phyloP scores from a whole-genome alignment of 2,797 vertebrate genomes.

The Sciaenops ocellatus region DNA sequence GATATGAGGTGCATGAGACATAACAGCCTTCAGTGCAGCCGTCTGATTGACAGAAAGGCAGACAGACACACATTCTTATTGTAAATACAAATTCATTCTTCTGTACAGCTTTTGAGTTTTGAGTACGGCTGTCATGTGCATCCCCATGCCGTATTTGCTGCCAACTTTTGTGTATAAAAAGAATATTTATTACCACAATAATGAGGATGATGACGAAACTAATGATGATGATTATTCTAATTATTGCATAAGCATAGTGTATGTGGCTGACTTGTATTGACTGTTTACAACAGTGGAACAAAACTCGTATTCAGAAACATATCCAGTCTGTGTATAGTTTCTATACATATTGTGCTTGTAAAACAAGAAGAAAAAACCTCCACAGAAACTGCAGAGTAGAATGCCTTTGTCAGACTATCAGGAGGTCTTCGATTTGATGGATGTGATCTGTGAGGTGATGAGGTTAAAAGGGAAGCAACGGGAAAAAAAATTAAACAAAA shows the following conservation, averaged over 20 bases:
- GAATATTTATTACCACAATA: constrained; percentile 83
- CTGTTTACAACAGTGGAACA: constrained; percentile 87
- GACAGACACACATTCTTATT: constrained; percentile 84
- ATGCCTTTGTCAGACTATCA: constrained; percentile 75
- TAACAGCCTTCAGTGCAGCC: constrained; percentile 78
- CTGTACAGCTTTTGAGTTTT: constrained; percentile 92
- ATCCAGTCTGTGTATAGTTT: constrained; percentile 82
- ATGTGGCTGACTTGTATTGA: constrained; percentile 89
- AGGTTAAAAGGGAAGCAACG: constrained; percentile 50
- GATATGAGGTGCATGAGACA: constrained; percentile 77
- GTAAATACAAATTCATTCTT: constrained; percentile 90
- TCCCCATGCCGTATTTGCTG: constrained; percentile 88
- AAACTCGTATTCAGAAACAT: constrained; percentile 79
- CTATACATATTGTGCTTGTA: constrained; percentile 86
- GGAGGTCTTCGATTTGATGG: constrained; percentile 75
- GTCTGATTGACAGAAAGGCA: constrained; percentile 73
- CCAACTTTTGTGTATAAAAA: constrained; percentile 89
- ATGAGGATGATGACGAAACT: constrained; percentile 74
- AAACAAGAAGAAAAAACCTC: constrained; percentile 81
- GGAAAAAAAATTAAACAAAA: constrained; percentile 79
- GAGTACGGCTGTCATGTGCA: constrained; percentile 87
- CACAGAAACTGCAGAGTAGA: constrained; percentile 78
- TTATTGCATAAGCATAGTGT: constrained; percentile 85
- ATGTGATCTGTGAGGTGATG: constrained; percentile 69
- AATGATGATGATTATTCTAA: constrained; percentile 79